These are phyloP conservation scores for Tragelaphus scriptus DNA, from an alignment of 2,113 vertebrate genomes.

Conservation along the genomic window DNA sequence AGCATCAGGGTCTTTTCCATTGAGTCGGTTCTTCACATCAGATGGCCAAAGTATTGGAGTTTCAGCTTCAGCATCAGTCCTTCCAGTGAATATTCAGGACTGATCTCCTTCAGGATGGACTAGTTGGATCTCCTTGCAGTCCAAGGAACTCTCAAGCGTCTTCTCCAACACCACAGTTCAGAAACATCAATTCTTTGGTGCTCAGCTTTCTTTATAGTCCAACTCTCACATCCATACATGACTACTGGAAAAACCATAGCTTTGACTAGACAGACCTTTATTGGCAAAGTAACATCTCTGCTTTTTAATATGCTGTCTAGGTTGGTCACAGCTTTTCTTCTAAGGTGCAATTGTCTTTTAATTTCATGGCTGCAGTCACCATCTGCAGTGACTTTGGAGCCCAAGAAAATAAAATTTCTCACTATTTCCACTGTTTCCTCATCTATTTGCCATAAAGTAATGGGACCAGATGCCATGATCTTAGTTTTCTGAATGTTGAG, in stretches of 20 bases:
- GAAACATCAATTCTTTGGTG: not conserved
- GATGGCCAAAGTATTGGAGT: not conserved
- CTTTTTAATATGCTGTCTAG: not conserved
- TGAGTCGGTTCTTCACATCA: not conserved
- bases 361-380: not conserved
- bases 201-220: not conserved
- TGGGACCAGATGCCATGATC: not conserved
- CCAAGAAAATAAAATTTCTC: not conserved
- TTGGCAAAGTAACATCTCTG: not conserved
- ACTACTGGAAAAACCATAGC: not conserved
- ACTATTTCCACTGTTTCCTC: not conserved
- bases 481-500: not conserved
- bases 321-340: not conserved
- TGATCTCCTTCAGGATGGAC: not conserved
- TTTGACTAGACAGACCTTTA: not conserved
- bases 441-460: not conserved
- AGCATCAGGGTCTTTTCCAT: not conserved
- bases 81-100: not conserved
- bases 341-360: not conserved
- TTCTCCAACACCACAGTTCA: not conserved
- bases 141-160: not conserved
- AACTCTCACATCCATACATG: not conserved
- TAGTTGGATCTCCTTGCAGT: not conserved
- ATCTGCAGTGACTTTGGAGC: not conserved
- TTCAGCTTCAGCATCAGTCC: not conserved